Base-by-base conservation (phyloP, 2,113 vertebrate genomes). In the Otolemur garnettii region DNA sequence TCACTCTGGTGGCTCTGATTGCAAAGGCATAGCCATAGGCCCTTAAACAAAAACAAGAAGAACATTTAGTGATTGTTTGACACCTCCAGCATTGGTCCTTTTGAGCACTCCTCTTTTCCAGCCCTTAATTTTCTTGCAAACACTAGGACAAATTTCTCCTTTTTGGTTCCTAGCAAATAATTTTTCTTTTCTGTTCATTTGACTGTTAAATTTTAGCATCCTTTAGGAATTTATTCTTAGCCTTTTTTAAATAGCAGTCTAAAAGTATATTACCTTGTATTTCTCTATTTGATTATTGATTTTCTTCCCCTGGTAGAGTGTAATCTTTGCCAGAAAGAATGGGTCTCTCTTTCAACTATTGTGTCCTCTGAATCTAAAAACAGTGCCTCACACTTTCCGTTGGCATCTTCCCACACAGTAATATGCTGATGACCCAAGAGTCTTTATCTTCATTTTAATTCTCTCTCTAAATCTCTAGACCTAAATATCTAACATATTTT, bases 11-110 rank as follows among this genome's bases (percentile, higher is more conserved):
- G 82, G 26, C 22, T 45, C 66, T 96, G 91, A 94, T 86, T 75
- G 75, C 94, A 89, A 84, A 95, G 82, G 35, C 57, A 88, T 33
- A 91, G 10, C 30, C 30, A 10, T 64, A 83, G n/a, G 28, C 53
- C 53, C 26, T 86, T 62, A 26, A 74, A n/a, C 18, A 96, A 80
- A 87, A 90, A 80, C 68, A 53, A 53, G 72, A n/a, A 55, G 35
- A 35, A 93, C 91, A 66, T 75, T 57, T 69, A 62, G 74, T 66
- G 69, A 91, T 89, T 83, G 26, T 81, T 74, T 28, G 42, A 12
- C 22, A 42, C 8, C 26, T 77, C 93, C 81, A 66, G 28, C 5
- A 33, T 1, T 57, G n/a, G 7, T 21, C n/a, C 35, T 68, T 80
- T 57, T 8, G 30, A 94, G 35, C 45, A 78, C 33, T 68, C 33